phyloP scores from a whole-genome alignment of 37 sponge, comb jelly and placozoan species.

The Haliclona indistincta region DNA sequence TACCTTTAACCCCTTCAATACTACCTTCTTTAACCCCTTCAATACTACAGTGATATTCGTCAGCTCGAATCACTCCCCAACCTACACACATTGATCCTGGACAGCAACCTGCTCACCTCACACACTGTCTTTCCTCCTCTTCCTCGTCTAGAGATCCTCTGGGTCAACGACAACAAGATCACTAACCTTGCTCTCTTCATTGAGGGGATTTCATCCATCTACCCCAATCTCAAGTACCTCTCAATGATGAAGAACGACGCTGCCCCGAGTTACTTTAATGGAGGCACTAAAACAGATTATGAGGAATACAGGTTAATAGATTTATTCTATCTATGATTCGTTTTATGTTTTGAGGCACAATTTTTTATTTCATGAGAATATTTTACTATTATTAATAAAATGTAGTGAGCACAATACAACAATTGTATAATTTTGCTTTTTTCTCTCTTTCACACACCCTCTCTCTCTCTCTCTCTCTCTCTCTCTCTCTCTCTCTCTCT shows the following conservation, averaged over 20 bases:
- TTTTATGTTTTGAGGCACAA: too few species aligned
- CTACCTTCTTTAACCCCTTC: too few species aligned
- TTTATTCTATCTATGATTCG: too few species aligned
- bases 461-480: too few species aligned
- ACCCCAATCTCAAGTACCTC: constrained; percentile 64
- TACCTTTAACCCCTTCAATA: too few species aligned
- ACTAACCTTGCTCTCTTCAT: constrained; percentile 78
- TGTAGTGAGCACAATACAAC: too few species aligned
- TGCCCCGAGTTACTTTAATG: constrained; percentile 91
- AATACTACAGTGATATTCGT: constrained; percentile 51
- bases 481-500: too few species aligned
- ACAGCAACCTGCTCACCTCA: constrained; percentile 63
- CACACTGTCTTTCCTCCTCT: constrained; percentile 71
- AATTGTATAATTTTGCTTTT: too few species aligned
- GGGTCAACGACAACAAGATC: constrained; percentile 84
- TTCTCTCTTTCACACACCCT: too few species aligned
- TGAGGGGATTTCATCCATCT: constrained; percentile 39
- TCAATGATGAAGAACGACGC: constrained; percentile 92
- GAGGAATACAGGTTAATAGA: constrained; percentile 75
- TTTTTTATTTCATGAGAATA: too few species aligned
- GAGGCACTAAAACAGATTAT: constrained; percentile 70
- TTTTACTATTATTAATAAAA: too few species aligned
- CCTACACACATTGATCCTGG: constrained; percentile 63
- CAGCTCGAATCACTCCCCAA: constrained; percentile 46
- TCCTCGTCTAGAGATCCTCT: constrained; percentile 64